Conservation (phyloP, 1,140 invertebrate species). For the Coelopa frigida region DNA sequence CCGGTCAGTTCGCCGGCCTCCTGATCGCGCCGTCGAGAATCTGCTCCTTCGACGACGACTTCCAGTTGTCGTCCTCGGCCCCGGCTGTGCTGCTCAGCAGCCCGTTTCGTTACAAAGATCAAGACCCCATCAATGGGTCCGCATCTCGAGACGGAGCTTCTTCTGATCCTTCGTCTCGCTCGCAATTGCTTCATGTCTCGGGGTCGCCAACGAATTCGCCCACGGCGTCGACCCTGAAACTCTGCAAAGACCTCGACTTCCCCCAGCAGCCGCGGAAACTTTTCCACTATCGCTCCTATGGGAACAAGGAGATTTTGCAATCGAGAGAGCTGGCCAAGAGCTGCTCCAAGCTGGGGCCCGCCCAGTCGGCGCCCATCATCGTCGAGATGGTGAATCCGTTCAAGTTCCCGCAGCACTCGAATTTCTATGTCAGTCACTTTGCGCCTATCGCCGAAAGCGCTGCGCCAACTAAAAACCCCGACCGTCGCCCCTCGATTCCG, state of each 20-base stretch:
- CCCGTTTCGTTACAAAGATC: background rate
- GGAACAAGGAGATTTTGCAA: background rate
- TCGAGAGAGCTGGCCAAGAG: background rate
- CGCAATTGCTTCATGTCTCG: slow-evolving; percentile 3
- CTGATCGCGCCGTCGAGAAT: background rate
- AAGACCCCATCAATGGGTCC: slow-evolving; percentile 3
- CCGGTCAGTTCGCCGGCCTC: background rate
- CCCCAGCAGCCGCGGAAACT: slow-evolving; percentile 9
- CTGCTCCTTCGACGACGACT: slow-evolving; percentile 25
- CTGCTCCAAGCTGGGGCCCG: slow-evolving; percentile 2
- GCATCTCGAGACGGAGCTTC: too few relatives aligned
- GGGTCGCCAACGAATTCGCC: slow-evolving; percentile 25
- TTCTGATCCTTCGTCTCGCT: too few relatives aligned
- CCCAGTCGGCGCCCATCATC: slow-evolving; percentile 21
- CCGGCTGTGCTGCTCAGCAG: slow-evolving; percentile 31
- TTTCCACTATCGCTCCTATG: slow-evolving; percentile 3
- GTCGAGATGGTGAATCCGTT: slow-evolving; percentile 24
- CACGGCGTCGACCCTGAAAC: slow-evolving; percentile 29
- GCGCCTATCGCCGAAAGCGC: slow-evolving; percentile 27
- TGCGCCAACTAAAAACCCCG: slow-evolving; percentile 1
- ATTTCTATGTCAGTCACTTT: slow-evolving; percentile 26
- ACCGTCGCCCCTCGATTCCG: background rate
- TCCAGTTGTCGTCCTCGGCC: slow-evolving; percentile 31
- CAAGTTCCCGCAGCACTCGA: slow-evolving; percentile 18
- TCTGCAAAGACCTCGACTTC: slow-evolving; percentile 29